A percentile compares a stretch with the other conserved stretches of the same genome.
These are phyloP conservation scores for Myripristis murdjan DNA, from an alignment of 2,797 vertebrate genomes.

Conservation along the genomic window DNA sequence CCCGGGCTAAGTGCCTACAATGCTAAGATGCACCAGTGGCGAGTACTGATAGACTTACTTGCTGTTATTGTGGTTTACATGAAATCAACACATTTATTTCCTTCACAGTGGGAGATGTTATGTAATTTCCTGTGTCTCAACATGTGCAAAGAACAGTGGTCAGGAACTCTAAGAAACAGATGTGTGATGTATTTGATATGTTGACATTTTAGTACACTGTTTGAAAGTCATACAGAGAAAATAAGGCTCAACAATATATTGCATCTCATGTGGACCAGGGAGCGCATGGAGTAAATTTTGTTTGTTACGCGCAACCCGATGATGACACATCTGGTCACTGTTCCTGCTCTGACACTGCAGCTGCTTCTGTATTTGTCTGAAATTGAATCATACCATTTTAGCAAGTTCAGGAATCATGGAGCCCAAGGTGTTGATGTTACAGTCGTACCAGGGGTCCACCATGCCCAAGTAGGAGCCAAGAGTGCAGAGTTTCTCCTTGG, in stretches of 20 bases:
- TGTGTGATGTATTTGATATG: not conserved
- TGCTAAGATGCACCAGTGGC: too few relatives aligned
- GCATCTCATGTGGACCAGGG: not conserved
- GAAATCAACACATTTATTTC: conserved; percentile 24
- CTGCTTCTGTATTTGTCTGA: not conserved
- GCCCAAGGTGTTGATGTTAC: conserved; percentile 90
- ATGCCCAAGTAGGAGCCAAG: conserved; percentile 91
- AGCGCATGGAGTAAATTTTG: not conserved
- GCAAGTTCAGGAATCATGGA: conserved; percentile 92
- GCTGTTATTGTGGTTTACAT: conserved; percentile 39
- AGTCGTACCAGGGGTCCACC: conserved; percentile 93
- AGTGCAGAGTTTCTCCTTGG: conserved; percentile 81
- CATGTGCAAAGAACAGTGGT: not conserved
- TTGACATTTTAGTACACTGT: not conserved
- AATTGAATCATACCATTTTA: conserved; percentile 85
- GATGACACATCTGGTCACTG: not conserved
- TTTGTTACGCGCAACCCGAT: not conserved
- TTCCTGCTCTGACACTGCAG: not conserved
- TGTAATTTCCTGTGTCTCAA: conserved; percentile 54
- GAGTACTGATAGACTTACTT: not conserved
- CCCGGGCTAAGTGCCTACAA: too few relatives aligned
- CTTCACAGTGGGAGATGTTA: not conserved
- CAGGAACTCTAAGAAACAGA: too few relatives aligned
- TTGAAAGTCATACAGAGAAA: not conserved
- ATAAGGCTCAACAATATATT: not conserved